phyloP scores from a whole-genome alignment of 1,140 invertebrate genomes.

The Sipha flava region DNA sequence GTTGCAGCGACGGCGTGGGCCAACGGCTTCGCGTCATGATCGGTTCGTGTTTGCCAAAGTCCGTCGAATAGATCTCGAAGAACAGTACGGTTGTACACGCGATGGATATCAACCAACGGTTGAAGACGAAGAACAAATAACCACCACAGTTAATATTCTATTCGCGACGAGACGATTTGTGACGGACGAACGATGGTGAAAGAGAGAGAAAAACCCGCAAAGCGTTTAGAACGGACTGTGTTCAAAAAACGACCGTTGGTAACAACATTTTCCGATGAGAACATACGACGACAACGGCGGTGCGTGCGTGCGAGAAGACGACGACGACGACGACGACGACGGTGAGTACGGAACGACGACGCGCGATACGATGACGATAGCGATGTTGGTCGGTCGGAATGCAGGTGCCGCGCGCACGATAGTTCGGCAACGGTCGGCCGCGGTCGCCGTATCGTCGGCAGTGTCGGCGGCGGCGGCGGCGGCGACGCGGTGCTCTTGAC shows the following conservation, averaged over 20 bases:
- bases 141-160: no score
- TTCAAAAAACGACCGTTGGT: no score
- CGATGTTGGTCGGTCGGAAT: background rate
- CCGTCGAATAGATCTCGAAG: no score
- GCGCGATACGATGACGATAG: background rate
- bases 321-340: background rate
- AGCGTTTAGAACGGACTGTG: no score
- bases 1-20: background rate
- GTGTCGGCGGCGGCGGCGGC: background rate
- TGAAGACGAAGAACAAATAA: no score
- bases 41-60: background rate
- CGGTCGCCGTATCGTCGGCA: background rate
- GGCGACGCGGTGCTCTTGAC: background rate
- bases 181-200: no score
- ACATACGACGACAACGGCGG: background rate
- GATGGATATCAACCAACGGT: no score
- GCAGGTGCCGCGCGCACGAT: background rate
- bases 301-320: background rate
- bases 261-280: no score
- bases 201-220: no score
- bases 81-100: no score
- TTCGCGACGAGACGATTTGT: no score
- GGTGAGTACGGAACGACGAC: background rate
- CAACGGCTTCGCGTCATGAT: background rate
- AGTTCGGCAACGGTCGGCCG: background rate